Percentiles rank a stretch among this genome's conserved stretches.
These are phyloP conservation scores for Pseudoatta argentina DNA, from an alignment of 1,140 invertebrate species.

Conservation along the genomic window DNA sequence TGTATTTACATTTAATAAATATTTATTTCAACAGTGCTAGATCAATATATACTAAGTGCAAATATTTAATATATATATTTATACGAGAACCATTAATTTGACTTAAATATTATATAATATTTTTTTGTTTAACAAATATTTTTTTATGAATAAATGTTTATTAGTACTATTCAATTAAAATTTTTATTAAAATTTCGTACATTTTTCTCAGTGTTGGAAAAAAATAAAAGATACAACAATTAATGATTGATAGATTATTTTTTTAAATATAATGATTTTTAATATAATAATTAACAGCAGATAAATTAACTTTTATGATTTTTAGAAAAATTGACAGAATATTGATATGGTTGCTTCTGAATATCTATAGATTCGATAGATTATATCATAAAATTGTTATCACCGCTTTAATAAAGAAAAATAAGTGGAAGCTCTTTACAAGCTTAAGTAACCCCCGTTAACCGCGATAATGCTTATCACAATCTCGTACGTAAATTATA, in stretches of 20 bases:
- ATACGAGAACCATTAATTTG: no score
- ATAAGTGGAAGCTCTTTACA: slow-evolving; percentile 12
- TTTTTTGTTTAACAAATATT: no score
- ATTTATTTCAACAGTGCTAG: no score
- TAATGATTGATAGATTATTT: neutral
- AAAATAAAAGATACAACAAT: neutral
- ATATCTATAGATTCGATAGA: slow-evolving; percentile 7
- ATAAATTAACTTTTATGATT: neutral
- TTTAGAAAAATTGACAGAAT: neutral
- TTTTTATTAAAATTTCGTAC: no score
- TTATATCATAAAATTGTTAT: neutral
- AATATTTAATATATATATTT: no score
- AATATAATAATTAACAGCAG: neutral
- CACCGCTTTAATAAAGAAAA: slow-evolving; percentile 23
- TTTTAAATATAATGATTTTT: neutral
- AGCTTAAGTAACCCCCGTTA: neutral
- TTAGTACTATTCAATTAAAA: no score
- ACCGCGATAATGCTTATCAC: slow-evolving; percentile 24
- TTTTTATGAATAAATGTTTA: no score
- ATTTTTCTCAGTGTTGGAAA: no score
- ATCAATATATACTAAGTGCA: no score
- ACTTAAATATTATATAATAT: no score
- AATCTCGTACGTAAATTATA: neutral
- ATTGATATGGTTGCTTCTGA: neutral
- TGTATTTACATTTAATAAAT: no score